A percentile compares a stretch with the other conserved stretches of the same genome.
Evolutionary conservation across 2,888 invertebrate species (phyloP).

Genomic region (Drosophila meridiana): DNA sequence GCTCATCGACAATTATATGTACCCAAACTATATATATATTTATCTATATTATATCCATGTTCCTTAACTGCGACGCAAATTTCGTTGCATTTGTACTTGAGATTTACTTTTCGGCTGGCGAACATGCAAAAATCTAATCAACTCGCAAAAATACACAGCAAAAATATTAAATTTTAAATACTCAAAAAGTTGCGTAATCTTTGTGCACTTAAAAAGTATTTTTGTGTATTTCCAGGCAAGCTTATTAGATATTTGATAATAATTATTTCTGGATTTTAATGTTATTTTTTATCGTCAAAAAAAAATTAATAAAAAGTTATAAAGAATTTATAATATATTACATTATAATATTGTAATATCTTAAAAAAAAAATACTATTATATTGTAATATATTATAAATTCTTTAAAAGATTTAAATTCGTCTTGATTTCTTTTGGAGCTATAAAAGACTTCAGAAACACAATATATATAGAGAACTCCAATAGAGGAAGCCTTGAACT

Average conservation of each 20-base stretch:
- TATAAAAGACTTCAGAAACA: too few relatives aligned
- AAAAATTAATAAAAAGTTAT: too few relatives aligned
- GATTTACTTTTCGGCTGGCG: conserved; percentile 54
- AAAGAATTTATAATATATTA: not conserved
- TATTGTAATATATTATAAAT: not conserved
- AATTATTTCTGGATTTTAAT: conserved; percentile 42
- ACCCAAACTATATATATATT: conserved; percentile 39
- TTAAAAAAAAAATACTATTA: not conserved
- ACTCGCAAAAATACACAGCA: conserved; percentile 2
- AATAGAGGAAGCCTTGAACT: too few relatives aligned
- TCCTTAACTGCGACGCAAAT: conserved; percentile 67
- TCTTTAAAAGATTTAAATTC: not conserved
- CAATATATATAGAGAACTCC: too few relatives aligned
- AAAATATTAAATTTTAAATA: not conserved
- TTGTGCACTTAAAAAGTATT: conserved; percentile 45
- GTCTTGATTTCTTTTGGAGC: too few relatives aligned
- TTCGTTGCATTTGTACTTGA: conserved; percentile 69
- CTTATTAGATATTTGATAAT: conserved; percentile 56
- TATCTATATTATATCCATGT: conserved; percentile 43
- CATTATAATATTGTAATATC: not conserved
- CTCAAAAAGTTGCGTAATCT: conserved; percentile 58
- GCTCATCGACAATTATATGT: conserved; percentile 74
- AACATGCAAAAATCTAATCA: conserved; percentile 74
- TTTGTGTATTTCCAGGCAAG: conserved; percentile 29
- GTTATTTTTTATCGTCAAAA: too few relatives aligned